These are phyloP conservation scores for Drosophila prostipennis DNA, from an alignment of 2,888 invertebrate genomes.

Conservation along the genomic window DNA sequence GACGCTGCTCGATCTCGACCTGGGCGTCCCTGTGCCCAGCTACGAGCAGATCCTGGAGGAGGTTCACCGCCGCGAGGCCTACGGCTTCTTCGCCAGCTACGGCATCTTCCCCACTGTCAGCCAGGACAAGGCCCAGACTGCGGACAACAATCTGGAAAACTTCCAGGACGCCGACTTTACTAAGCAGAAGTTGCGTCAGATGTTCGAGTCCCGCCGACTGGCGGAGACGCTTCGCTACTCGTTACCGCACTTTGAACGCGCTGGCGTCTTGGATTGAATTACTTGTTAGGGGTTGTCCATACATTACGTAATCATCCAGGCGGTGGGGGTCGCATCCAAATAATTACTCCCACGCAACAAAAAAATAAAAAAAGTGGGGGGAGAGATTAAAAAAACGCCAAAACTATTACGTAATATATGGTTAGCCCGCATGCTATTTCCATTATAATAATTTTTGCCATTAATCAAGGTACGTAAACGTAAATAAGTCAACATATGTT, in stretches of 20 bases:
- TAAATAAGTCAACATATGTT: too few species aligned
- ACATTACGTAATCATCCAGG: too few species aligned
- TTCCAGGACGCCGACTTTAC: slow-evolving; percentile 70
- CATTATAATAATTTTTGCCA: too few species aligned
- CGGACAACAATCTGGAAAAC: slow-evolving; percentile 75
- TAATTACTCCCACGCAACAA: too few species aligned
- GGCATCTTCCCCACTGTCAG: slow-evolving; percentile 74
- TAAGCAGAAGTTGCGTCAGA: slow-evolving; percentile 63
- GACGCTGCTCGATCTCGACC: slow-evolving; percentile 59
- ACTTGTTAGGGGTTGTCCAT: too few species aligned
- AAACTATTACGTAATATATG: too few species aligned
- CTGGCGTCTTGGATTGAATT: slow-evolving; percentile 67
- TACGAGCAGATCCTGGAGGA: slow-evolving; percentile 71
- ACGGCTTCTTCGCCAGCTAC: slow-evolving; percentile 78
- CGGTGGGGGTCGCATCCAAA: too few species aligned
- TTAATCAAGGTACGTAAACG: too few species aligned
- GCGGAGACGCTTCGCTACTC: slow-evolving; percentile 72
- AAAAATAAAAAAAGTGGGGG: too few species aligned
- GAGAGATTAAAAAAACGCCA: too few species aligned
- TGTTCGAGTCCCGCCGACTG: slow-evolving; percentile 72
- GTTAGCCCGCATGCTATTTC: too few species aligned
- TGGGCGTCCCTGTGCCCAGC: slow-evolving; percentile 65
- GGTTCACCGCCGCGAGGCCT: slow-evolving; percentile 67
- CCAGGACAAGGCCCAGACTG: slow-evolving; percentile 72
- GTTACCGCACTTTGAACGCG: slow-evolving; percentile 75